Evolutionary conservation across 2,888 invertebrate species (phyloP).

Genomic region (Drosophila ustulata): DNA sequence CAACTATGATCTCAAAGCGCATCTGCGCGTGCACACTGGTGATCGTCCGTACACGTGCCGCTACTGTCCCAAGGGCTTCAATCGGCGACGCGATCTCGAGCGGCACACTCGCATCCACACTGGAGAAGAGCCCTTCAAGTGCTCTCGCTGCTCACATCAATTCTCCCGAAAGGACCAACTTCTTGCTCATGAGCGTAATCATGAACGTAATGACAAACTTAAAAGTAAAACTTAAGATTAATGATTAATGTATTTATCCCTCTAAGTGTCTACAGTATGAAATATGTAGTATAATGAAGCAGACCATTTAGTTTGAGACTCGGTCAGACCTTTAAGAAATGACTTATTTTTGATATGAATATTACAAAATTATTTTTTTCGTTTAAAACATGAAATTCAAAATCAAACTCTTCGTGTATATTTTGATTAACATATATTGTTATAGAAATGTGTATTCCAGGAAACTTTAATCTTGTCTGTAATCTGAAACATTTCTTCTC

Average conservation of each 20-base stretch:
- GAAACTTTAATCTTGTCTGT: too few relatives aligned
- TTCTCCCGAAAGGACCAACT: constrained; percentile 29
- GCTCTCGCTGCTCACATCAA: constrained; percentile 1
- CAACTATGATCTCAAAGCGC: constrained; percentile 28
- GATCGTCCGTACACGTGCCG: constrained; percentile 21
- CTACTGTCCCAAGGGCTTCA: constrained; percentile 21
- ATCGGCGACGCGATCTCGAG: constrained; percentile 15
- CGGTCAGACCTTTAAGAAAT: not conserved
- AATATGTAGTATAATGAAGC: constrained; percentile 8
- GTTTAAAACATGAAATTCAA: not conserved
- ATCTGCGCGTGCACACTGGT: constrained; percentile 18
- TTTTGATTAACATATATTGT: too few relatives aligned
- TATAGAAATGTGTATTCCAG: too few relatives aligned
- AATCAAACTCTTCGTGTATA: too few relatives aligned
- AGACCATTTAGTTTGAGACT: not conserved
- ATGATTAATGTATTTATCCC: not conserved
- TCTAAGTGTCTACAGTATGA: not conserved
- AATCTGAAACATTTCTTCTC: too few relatives aligned
- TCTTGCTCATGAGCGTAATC: constrained; percentile 1
- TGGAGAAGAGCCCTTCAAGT: constrained; percentile 25
- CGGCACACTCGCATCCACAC: constrained; percentile 29
- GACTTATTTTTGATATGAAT: constrained; percentile 3
- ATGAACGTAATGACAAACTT: not conserved
- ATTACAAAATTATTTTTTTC: not conserved
- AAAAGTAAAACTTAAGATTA: not conserved